Conservation (phyloP, 2,113 vertebrate species). For the Phocoena phocoena region DNA sequence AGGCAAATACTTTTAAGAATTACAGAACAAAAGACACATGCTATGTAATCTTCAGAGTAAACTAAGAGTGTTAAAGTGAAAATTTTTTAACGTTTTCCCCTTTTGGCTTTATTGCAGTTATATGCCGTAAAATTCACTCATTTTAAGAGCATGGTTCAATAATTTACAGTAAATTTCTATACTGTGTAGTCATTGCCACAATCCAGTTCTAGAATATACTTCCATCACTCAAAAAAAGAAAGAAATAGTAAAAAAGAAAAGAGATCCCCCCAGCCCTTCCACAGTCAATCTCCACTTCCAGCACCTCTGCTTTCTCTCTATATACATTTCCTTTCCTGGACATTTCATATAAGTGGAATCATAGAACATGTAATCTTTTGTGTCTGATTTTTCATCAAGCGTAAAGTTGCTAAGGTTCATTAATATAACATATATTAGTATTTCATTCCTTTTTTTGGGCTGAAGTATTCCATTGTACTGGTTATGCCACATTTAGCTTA, state of each 20-base stretch:
- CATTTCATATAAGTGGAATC: neutral
- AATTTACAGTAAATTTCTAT: neutral
- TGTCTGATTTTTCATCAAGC: neutral
- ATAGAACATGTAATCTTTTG: neutral
- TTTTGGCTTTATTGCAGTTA: neutral
- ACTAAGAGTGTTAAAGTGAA: neutral
- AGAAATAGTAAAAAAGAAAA: no score
- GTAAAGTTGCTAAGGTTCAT: neutral
- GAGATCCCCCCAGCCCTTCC: neutral
- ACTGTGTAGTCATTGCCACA: neutral
- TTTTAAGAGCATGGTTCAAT: neutral
- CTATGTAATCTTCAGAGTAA: neutral
- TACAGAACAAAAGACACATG: neutral
- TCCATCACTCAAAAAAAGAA: neutral
- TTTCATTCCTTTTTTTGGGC: neutral
- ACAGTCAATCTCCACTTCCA: neutral
- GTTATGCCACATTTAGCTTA: neutral
- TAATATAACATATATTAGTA: neutral
- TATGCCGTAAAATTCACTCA: neutral
- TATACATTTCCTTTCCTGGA: neutral
- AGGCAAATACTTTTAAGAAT: neutral
- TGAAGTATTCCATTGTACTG: neutral
- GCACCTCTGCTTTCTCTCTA: neutral
- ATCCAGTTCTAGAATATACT: neutral
- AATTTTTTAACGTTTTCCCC: neutral